Evolutionary conservation across 2,888 invertebrate species (phyloP).

Genomic region (Drosophila siamana): DNA sequence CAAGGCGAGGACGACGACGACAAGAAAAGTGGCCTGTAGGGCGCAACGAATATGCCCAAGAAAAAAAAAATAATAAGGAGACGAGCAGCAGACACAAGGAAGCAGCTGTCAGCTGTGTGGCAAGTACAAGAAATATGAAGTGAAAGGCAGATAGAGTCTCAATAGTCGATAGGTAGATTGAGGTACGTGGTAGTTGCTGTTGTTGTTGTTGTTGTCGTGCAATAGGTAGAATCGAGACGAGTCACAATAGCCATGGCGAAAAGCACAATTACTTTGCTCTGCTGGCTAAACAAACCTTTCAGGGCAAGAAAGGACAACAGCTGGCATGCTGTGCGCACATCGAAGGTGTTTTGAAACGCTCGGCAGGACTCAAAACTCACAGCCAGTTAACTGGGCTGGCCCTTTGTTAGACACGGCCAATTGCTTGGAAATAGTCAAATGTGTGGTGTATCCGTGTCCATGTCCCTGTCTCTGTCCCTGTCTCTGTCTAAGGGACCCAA

Average conservation of each 20-base stretch:
- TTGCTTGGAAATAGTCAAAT: constrained; percentile 66
- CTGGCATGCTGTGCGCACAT: constrained; percentile 62
- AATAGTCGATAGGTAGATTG: constrained; percentile 19
- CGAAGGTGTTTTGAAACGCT: constrained; percentile 54
- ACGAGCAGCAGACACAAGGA: constrained; percentile 38
- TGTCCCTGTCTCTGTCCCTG: constrained; percentile 14
- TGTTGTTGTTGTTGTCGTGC: too few species aligned
- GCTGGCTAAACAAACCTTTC: constrained; percentile 59
- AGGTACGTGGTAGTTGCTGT: neutral
- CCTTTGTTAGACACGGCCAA: constrained; percentile 74
- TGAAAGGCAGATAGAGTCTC: constrained; percentile 27
- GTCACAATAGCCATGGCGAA: constrained; percentile 52
- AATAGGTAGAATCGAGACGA: constrained; percentile 42
- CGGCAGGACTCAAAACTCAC: constrained; percentile 50
- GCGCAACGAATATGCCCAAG: constrained; percentile 50
- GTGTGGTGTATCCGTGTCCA: constrained; percentile 24
- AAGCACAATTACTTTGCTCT: constrained; percentile 50
- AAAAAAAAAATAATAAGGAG: too few species aligned
- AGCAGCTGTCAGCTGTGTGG: constrained; percentile 69
- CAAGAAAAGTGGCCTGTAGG: constrained; percentile 56
- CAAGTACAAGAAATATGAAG: constrained; percentile 19
- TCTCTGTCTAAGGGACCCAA: constrained; percentile 36
- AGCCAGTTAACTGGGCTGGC: constrained; percentile 29
- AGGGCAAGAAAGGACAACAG: constrained; percentile 66
- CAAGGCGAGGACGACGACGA: constrained; percentile 41